phyloP scores from a whole-genome alignment of 92 coral and sea anemone genomes.

The Zoanthus solanderi region DNA sequence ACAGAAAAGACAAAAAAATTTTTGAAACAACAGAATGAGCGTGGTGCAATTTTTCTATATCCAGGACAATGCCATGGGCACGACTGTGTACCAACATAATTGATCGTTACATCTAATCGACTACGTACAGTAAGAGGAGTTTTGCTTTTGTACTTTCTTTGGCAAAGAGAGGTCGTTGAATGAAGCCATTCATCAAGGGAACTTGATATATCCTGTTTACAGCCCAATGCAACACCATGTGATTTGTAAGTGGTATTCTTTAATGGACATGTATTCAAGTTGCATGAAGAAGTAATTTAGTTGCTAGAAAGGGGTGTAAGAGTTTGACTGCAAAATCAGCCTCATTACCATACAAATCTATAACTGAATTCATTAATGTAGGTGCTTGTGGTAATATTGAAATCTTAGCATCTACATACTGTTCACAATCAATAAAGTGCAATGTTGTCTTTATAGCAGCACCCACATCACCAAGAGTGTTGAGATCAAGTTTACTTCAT shows the following conservation, averaged over 20 bases:
- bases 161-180: conserved; percentile 53
- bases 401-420: conserved; percentile 47
- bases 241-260: conserved; percentile 25
- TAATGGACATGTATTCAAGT: conserved; percentile 54
- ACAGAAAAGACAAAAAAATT: not conserved
- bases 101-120: conserved; percentile 37
- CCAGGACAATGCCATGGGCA: conserved; percentile 63
- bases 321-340: conserved; percentile 51
- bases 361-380: conserved; percentile 14
- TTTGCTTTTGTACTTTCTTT: conserved; percentile 56
- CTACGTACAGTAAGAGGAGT: conserved; percentile 51
- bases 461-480: not conserved
- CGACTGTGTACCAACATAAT: conserved; percentile 55
- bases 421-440: conserved; percentile 37
- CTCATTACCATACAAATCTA: conserved; percentile 68
- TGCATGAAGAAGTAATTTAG: conserved; percentile 47
- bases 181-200: conserved; percentile 56
- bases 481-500: conserved; percentile 11
- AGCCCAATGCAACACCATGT: conserved; percentile 35
- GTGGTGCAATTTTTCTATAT: conserved; percentile 43
- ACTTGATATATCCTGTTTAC: conserved; percentile 13
- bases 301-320: conserved; percentile 37
- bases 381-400: conserved; percentile 23
- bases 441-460: conserved; percentile 22
- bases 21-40: conserved; percentile 41